Conservation (phyloP, 2,888 invertebrate genomes). For the Rugalucina vietnamica region DNA sequence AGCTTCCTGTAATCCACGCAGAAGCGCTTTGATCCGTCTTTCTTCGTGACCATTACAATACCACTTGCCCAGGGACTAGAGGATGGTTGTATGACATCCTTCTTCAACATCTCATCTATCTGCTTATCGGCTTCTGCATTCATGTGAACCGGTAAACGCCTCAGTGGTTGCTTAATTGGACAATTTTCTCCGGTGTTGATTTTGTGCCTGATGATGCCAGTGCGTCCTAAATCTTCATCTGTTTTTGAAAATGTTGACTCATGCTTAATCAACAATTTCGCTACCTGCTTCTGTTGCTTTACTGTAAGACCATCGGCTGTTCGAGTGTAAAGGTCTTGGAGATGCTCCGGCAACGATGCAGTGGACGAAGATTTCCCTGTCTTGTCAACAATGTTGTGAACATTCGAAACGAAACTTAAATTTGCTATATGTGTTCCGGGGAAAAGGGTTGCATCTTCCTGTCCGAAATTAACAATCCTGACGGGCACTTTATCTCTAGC, state of each 20-base stretch:
- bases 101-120: neutral
- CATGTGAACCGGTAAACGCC: neutral
- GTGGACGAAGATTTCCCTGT: neutral
- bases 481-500: constrained; percentile 32
- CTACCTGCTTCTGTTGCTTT: neutral
- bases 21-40: neutral
- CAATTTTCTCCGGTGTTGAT: neutral
- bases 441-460: constrained; percentile 12
- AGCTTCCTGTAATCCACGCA: neutral
- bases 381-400: neutral
- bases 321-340: neutral
- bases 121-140: neutral
- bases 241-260: neutral
- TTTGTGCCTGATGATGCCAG: constrained; percentile 9
- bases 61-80: constrained; percentile 5
- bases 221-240: neutral
- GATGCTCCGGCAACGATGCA: neutral
- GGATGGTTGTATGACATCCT: neutral
- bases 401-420: neutral
- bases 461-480: constrained; percentile 33
- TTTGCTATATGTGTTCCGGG: constrained; percentile 32
- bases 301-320: neutral
- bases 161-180: constrained; percentile 5
- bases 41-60: neutral
- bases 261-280: neutral